These are phyloP conservation scores for Guaruba guarouba DNA, from an alignment of 2,113 vertebrate genomes.

Conservation along the genomic window DNA sequence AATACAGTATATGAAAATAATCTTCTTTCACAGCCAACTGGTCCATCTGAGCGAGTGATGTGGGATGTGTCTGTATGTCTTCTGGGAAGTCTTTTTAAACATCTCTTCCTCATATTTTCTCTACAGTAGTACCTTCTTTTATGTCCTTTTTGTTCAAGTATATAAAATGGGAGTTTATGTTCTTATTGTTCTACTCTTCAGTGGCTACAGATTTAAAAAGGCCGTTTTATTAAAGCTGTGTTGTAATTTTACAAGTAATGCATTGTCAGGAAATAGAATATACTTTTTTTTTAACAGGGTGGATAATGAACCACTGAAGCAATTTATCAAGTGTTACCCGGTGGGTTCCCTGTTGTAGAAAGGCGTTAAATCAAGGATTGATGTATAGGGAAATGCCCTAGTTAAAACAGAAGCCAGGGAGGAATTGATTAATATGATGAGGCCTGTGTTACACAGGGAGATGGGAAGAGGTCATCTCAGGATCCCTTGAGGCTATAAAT, in stretches of 20 bases:
- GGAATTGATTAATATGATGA: conserved; percentile 3
- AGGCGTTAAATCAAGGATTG: not conserved
- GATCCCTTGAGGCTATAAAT: not conserved
- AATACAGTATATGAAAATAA: not conserved
- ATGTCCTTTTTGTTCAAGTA: not conserved
- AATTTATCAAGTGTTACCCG: conserved; percentile 15
- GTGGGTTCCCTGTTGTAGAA: not conserved
- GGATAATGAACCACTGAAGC: conserved; percentile 38
- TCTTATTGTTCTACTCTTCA: not conserved
- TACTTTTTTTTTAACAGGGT: not conserved
- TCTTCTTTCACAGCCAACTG: not conserved
- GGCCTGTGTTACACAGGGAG: not conserved
- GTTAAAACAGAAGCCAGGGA: conserved; percentile 10
- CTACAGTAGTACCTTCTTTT: not conserved
- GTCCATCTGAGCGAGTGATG: not conserved
- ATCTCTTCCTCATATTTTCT: not conserved
- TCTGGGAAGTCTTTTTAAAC: not conserved
- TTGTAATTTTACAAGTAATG: conserved; percentile 26
- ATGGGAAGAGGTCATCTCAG: not conserved
- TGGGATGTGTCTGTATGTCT: rapidly evolving
- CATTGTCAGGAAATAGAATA: not conserved
- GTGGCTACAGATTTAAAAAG: not conserved
- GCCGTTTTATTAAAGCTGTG: not conserved
- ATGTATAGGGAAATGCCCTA: not conserved
- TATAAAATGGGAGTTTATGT: not conserved